Conservation (phyloP, 30 jellyfish, hydroid and myxozoan species). For the Mastigias papua region DNA sequence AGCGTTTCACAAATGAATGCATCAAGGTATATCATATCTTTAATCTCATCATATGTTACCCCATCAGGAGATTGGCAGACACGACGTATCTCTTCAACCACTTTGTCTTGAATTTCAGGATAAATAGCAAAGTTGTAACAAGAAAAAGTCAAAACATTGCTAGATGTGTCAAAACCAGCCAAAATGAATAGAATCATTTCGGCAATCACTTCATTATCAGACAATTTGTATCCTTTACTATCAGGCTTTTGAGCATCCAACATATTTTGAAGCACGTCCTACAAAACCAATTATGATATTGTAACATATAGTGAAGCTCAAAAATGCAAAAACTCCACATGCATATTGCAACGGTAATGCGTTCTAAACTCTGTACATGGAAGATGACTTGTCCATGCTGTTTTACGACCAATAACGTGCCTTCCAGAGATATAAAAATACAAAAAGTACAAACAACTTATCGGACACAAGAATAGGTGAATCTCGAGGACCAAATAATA, state of each 20-base stretch:
- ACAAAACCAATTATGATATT: background rate
- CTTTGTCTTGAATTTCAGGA: conserved; percentile 75
- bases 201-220: conserved; percentile 73
- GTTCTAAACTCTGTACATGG: too few species aligned
- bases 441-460: too few species aligned
- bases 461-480: too few species aligned
- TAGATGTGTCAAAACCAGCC: conserved; percentile 87
- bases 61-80: conserved; percentile 38
- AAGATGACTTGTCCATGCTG: too few species aligned
- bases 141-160: conserved; percentile 46
- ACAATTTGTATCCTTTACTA: conserved; percentile 30
- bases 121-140: conserved; percentile 70
- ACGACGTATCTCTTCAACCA: conserved; percentile 62
- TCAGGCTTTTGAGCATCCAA: conserved; percentile 62
- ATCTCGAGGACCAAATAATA: too few species aligned
- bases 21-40: conserved; percentile 63
- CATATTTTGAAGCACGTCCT: conserved; percentile 67
- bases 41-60: conserved; percentile 53
- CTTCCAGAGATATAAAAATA: too few species aligned
- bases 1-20: conserved; percentile 66
- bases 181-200: conserved; percentile 53
- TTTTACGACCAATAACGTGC: too few species aligned
- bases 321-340: too few species aligned
- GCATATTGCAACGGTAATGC: too few species aligned
- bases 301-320: background rate